phyloP scores from a whole-genome alignment of 2,113 vertebrate genomes.

The Rhodinocichla rosea region DNA sequence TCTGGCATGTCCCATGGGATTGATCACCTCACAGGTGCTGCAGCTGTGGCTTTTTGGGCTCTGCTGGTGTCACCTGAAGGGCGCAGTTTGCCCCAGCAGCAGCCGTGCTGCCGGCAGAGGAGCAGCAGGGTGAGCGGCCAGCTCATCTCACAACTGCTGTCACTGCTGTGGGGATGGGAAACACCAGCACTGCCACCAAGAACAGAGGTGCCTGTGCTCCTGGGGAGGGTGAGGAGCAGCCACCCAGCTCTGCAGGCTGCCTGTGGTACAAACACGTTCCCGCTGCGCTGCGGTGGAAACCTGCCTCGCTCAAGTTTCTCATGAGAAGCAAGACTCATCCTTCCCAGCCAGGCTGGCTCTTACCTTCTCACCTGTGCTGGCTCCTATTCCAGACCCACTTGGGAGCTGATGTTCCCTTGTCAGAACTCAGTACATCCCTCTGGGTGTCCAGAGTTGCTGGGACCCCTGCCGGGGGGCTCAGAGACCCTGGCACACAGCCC shows the following conservation, averaged over 20 bases:
- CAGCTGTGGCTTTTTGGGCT: accelerated
- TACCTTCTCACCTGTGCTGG: accelerated
- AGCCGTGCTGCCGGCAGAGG: accelerated
- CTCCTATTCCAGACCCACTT: neutral
- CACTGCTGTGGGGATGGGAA: neutral
- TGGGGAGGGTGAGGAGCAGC: neutral
- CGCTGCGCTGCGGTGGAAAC: accelerated
- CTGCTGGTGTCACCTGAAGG: neutral
- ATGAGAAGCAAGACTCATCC: neutral
- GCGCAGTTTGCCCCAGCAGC: accelerated
- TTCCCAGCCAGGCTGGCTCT: neutral
- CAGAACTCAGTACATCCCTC: no score
- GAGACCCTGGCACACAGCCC: no score
- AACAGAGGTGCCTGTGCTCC: neutral
- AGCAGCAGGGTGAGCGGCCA: neutral
- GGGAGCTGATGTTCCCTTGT: neutral
- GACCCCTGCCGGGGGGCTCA: no score
- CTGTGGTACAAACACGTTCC: neutral
- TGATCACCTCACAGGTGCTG: neutral
- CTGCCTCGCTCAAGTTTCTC: neutral
- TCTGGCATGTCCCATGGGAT: accelerated
- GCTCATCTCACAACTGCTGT: conserved; percentile 42
- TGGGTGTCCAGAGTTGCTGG: no score
- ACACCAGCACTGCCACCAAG: accelerated
- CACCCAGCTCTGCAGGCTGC: neutral